Base-by-base conservation (phyloP, 2,113 vertebrate species). In the Spilogale gracilis region DNA sequence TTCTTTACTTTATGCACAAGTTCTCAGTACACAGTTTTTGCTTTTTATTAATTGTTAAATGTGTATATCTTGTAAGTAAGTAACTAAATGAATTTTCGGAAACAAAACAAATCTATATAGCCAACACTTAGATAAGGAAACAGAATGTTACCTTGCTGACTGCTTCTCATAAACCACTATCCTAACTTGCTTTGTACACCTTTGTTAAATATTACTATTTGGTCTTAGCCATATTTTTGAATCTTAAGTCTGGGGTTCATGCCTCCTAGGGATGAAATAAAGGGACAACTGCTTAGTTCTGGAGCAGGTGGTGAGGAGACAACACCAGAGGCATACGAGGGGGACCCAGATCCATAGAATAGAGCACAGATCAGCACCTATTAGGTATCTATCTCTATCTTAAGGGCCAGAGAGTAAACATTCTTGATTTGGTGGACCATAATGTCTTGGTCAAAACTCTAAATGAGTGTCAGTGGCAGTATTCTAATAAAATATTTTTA, bases 191-290 rank as follows among this genome's bases (percentile, higher is more conserved):
- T 78, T 52, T 4, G 7, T 63, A 43, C 6, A 65, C 56, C 79
- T 93, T 87, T 79, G 20, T n/a, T 94, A 89, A 96, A 79, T 80
- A 71, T 58, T 25, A 32, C 14, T 48, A 45, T 71, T 94, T 95
- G n/a, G n/a, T 67, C 38, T 73, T 73, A 43, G 9, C 52, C n/a
- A 30, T 61, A 61, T 20, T 56, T 69, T 45, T n/a, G 25, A 20
- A 0, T 56, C 14, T 52, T 67, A 12, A 5, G 14, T 65, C 71
- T 67, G 54, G 2, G 43, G 32, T 2, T 45, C 9, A 69, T 69
- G 20, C 3, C 9, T 89, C 32, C 30, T 76, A 0, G 4, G 4
- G 6, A 6, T 58, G 38, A 87, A 90, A 21, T 50, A 12, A 9
- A 87, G 56, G 69, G n/a, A 23, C 11, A 93, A n/a, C 0, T 16